Percentiles rank a stretch among this genome's conserved stretches.
Conservation (phyloP, 2,888 invertebrate species). For the Corbicula japonica region DNA sequence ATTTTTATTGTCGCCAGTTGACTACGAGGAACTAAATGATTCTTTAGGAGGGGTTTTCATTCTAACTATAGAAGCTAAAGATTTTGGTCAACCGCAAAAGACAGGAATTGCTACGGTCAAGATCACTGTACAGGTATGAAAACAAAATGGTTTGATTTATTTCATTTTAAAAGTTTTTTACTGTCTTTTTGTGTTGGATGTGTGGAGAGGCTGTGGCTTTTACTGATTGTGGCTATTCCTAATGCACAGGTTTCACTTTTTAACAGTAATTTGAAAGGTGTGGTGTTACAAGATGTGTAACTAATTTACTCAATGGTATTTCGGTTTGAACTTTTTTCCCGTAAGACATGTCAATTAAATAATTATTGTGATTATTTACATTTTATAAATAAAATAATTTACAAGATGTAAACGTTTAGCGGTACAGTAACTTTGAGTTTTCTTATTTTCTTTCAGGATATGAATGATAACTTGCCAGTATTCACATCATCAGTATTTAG, state of each 20-base stretch:
- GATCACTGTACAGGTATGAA: constrained; percentile 51
- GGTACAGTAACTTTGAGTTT: too few species aligned
- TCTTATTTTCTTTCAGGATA: constrained; percentile 43
- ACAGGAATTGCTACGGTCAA: constrained; percentile 23
- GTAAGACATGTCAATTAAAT: too few species aligned
- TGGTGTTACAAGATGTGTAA: background rate
- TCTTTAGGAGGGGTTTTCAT: constrained; percentile 33
- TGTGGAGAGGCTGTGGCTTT: too few species aligned
- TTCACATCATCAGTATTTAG: constrained; percentile 26
- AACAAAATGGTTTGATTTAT: too few species aligned
- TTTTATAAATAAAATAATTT: too few species aligned
- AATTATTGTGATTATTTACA: too few species aligned
- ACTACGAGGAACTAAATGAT: constrained; percentile 47
- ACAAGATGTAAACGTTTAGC: too few species aligned
- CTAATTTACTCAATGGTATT: too few species aligned
- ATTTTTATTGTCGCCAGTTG: constrained; percentile 28
- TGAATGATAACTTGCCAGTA: constrained; percentile 52
- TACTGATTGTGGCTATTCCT: background rate
- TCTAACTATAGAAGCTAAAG: constrained; percentile 32
- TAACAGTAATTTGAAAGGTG: background rate
- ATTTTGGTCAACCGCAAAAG: constrained; percentile 27
- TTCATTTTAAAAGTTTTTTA: too few species aligned
- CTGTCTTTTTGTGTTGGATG: too few species aligned
- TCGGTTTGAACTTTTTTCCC: too few species aligned
- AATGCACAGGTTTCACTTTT: background rate